Evolutionary conservation across 1,140 invertebrate genomes (phyloP).

Genomic region (Bombus superbus): DNA sequence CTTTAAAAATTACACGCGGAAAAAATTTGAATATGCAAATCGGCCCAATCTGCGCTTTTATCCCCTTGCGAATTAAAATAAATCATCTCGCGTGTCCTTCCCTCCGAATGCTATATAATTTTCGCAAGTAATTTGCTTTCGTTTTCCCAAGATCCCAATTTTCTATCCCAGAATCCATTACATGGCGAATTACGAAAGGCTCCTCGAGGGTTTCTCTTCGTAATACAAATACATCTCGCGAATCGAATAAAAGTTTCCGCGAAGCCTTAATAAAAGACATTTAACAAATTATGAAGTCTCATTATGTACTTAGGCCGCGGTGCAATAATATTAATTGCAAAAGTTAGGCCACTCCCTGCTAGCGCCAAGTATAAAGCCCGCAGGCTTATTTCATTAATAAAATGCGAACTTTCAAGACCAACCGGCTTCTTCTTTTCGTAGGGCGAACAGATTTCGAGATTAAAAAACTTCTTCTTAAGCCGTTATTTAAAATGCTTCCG

Average conservation of each 20-base stretch:
- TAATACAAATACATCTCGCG: conserved; percentile 5
- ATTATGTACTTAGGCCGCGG: conserved; percentile 3
- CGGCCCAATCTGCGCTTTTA: not conserved
- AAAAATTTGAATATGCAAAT: conserved; percentile 15
- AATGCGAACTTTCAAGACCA: conserved; percentile 1
- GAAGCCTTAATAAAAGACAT: conserved; percentile 22
- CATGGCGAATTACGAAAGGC: not conserved
- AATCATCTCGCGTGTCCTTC: not conserved
- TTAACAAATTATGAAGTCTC: conserved; percentile 37
- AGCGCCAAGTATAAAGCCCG: conserved; percentile 3
- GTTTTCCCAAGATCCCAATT: conserved; percentile 1
- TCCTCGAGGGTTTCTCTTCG: not conserved
- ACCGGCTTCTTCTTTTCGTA: conserved; percentile 1
- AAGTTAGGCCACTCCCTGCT: not conserved
- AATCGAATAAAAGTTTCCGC: conserved; percentile 28
- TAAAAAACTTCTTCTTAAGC: conserved; percentile 44
- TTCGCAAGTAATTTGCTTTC: not conserved
- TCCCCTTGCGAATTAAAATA: not conserved
- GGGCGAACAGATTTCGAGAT: conserved; percentile 12
- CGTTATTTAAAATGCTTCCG: not conserved
- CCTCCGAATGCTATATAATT: not conserved
- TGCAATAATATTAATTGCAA: conserved; percentile 44
- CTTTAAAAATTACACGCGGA: not conserved
- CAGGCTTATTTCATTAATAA: conserved; percentile 49
- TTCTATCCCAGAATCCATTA: conserved; percentile 11